phyloP scores from a whole-genome alignment of 2,113 vertebrate genomes.

The Neolamprologus hecqui region DNA sequence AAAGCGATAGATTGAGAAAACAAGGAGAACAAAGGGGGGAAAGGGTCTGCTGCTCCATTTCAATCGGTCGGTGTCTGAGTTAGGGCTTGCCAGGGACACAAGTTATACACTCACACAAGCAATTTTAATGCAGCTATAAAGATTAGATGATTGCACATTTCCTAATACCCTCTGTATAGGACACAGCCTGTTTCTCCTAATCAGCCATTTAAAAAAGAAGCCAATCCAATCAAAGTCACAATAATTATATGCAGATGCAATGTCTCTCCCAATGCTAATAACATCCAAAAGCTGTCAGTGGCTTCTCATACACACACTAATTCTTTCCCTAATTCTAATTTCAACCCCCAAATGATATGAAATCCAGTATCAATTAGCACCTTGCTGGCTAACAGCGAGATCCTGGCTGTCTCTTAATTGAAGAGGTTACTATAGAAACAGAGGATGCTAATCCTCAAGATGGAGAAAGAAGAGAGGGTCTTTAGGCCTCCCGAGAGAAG shows the following conservation, averaged over 20 bases:
- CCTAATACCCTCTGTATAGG: neutral
- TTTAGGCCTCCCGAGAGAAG: neutral
- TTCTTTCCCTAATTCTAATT: neutral
- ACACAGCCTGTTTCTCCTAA: neutral
- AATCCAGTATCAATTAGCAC: conserved; percentile 59
- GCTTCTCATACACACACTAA: neutral
- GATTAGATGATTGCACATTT: neutral
- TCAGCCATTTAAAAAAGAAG: neutral
- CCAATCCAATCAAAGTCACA: neutral
- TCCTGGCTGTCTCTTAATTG: conserved; percentile 27
- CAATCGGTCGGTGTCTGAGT: neutral
- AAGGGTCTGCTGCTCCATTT: neutral
- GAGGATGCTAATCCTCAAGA: conserved; percentile 26
- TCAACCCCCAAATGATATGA: neutral
- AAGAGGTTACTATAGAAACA: conserved; percentile 58
- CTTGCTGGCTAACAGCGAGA: conserved; percentile 34
- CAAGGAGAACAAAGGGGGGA: neutral
- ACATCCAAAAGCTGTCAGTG: neutral
- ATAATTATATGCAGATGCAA: neutral
- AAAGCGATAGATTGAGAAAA: neutral
- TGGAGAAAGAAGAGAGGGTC: neutral
- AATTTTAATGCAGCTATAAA: neutral
- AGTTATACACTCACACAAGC: neutral
- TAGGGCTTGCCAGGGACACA: neutral
- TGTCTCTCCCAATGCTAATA: neutral